phyloP scores from a whole-genome alignment of 2,797 vertebrate genomes.

The Aplochiton taeniatus region DNA sequence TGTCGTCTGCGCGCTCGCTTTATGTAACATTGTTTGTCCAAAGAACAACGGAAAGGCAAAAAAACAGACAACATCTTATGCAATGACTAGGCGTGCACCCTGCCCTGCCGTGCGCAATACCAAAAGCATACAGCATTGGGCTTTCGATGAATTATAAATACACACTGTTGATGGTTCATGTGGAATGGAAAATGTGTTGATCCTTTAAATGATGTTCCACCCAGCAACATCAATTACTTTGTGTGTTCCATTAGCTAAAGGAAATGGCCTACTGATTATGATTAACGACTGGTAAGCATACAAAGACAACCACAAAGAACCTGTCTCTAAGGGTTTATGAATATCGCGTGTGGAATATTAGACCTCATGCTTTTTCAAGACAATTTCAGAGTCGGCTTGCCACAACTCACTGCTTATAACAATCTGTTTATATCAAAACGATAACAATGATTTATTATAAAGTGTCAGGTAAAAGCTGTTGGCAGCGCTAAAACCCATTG shows the following conservation, averaged over 20 bases:
- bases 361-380: constrained; percentile 25
- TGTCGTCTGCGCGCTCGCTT: constrained; percentile 44
- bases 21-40: constrained; percentile 57
- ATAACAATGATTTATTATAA: constrained; percentile 60
- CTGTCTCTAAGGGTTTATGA: constrained; percentile 25
- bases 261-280: constrained; percentile 56
- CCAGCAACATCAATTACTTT: constrained; percentile 36
- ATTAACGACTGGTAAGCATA: constrained; percentile 56
- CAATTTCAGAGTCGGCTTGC: constrained; percentile 47
- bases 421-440: constrained; percentile 53
- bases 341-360: constrained; percentile 32
- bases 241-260: constrained; percentile 51
- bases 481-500: constrained; percentile 38
- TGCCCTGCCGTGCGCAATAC: constrained; percentile 1
- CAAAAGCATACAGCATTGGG: constrained; percentile 20
- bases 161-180: constrained; percentile 1
- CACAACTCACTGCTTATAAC: constrained; percentile 44
- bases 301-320: constrained; percentile 36
- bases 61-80: constrained; percentile 31
- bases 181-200: constrained; percentile 20
- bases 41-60: constrained; percentile 55
- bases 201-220: constrained; percentile 36
- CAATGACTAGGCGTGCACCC: constrained; percentile 39
- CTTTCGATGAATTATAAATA: neutral
- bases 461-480: constrained; percentile 42